Percentiles rank a stretch among this genome's conserved stretches.
phyloP scores from a whole-genome alignment of 2,888 invertebrate species.

The Gari tellinella region DNA sequence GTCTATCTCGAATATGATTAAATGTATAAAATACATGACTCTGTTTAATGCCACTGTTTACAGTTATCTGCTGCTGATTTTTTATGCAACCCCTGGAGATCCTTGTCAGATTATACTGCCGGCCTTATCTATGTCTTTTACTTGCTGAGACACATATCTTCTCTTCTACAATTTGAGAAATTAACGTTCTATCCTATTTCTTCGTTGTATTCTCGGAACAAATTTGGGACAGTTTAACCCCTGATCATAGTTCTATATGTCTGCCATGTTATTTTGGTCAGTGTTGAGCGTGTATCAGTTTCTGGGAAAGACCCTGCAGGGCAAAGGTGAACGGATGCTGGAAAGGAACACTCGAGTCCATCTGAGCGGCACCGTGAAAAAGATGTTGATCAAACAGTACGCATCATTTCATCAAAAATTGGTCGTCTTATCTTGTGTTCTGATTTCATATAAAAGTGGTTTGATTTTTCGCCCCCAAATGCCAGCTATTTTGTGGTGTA shows the following conservation, averaged over 20 bases:
- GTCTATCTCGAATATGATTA: conserved; percentile 57
- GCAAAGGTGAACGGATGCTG: conserved; percentile 9
- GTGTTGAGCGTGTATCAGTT: too few species aligned
- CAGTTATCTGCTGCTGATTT: conserved; percentile 52
- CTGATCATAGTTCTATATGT: too few species aligned
- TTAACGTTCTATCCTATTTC: too few species aligned
- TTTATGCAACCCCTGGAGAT: conserved; percentile 58
- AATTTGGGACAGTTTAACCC: too few species aligned
- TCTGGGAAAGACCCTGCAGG: too few species aligned
- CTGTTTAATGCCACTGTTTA: conserved; percentile 57
- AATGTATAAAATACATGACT: conserved; percentile 53
- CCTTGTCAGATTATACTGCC: conserved; percentile 28
- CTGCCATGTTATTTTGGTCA: too few species aligned
- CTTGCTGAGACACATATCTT: too few species aligned
- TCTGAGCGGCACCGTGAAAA: conserved; percentile 27
- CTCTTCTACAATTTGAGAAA: too few species aligned
- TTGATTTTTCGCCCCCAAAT: conserved; percentile 11
- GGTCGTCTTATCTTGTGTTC: conserved; percentile 41
- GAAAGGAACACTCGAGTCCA: conserved; percentile 49
- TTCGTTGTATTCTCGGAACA: too few species aligned
- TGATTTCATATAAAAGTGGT: conserved; percentile 41
- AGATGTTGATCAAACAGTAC: conserved; percentile 28
- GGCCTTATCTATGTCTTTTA: conserved; percentile 21
- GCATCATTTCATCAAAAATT: conserved; percentile 50
- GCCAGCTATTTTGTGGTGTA: conserved; percentile 3